Base-by-base conservation (phyloP, 2,113 vertebrate genomes). In the Misgurnus anguillicaudatus region DNA sequence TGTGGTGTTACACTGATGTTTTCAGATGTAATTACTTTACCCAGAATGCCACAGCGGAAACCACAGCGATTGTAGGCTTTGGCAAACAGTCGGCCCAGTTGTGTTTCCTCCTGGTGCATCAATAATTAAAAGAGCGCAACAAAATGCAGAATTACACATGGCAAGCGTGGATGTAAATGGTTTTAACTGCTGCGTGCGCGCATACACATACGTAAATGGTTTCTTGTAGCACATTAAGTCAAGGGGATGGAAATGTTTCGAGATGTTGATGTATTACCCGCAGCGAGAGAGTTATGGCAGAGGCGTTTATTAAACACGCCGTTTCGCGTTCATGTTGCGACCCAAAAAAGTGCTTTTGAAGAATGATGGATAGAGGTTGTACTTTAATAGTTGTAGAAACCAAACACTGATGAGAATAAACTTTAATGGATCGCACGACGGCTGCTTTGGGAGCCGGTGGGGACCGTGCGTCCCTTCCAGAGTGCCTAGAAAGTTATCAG, bases 401-500 rank as follows among this genome's bases (percentile, higher is more conserved):
- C 41, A 16, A 85, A 57, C 70, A 77, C 70, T 82, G 47, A 81
- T 81, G 79, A 77, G 82, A 78, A 81, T 85, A 80, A 84, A 77
- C 70, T 82, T 80, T 81, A 82, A 81, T 77, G 77, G 75, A 68
- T 83, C 71, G 76, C 45, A 57, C 69, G 75, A 64, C 48, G 79
- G 62, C 84, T 80, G 62, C 84, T 80, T 48, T 79, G 79, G 80
- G 78, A 74, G 79, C 79, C 10, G 69, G 48, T 73, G 41, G 84
- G 77, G n/a, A n/a, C n/a, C n/a, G n/a, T n/a, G n/a, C n/a, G n/a
- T 78, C 42, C 70, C 89, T 85, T 83, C 83, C 85, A 61, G 77
- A 87, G 85, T 81, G 83, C 76, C 85, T 75, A 76, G 84, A 84
- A 88, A 86, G 87, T 87, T 90, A 88, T 87, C 86, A 78, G 83